Conservation (phyloP, 2,113 vertebrate genomes). For the Parotia lawesii region DNA sequence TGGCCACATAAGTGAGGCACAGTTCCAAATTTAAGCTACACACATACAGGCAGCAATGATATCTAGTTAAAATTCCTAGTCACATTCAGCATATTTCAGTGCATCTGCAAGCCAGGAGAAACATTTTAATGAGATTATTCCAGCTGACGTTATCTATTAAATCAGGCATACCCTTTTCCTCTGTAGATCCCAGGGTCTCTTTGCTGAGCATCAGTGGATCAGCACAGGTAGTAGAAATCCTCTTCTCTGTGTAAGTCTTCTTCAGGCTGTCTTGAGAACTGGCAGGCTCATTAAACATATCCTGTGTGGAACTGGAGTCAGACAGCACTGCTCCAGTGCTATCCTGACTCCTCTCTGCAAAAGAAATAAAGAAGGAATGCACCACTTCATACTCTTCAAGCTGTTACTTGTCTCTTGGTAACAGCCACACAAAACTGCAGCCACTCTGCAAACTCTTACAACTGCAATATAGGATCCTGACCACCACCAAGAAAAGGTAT, state of each 20-base stretch:
- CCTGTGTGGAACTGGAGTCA: slow-evolving; percentile 95
- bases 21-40: background rate
- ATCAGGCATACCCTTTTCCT: slow-evolving; percentile 79
- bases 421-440: background rate
- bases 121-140: background rate
- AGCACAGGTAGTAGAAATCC: slow-evolving; percentile 64
- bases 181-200: slow-evolving; percentile 72
- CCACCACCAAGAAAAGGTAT: background rate
- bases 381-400: background rate
- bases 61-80: background rate
- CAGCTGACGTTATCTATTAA: background rate
- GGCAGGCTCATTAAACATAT: slow-evolving; percentile 88
- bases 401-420: background rate
- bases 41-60: background rate
- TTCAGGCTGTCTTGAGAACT: slow-evolving; percentile 87
- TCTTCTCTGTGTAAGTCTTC: slow-evolving; percentile 81
- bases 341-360: slow-evolving; percentile 94
- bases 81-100: background rate
- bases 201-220: slow-evolving; percentile 66
- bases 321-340: slow-evolving; percentile 90
- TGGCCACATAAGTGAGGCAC: background rate
- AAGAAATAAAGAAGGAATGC: slow-evolving; percentile 36
- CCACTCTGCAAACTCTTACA: background rate
- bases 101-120: background rate
- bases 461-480: background rate